Base-by-base conservation (phyloP, 2,113 vertebrate species). In the Clinocottus analis region DNA sequence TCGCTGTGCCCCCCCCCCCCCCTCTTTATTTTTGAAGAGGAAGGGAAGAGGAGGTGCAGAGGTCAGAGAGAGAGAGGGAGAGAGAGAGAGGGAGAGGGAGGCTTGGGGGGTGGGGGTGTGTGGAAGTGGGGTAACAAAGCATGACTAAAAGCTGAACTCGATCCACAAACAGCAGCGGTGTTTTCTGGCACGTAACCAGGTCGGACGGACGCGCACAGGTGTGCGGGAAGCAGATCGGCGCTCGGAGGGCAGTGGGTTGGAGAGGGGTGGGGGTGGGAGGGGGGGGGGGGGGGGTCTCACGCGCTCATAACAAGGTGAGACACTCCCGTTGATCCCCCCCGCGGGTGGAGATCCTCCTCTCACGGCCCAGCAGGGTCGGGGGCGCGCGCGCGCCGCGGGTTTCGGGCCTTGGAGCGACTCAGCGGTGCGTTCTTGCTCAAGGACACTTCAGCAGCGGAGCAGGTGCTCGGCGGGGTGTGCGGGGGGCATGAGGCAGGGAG, bases 101-200 rank as follows among this genome's bases (percentile, higher is more conserved):
- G 76, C 41, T 65, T 41, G 51, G 51, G 51, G 71, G 39, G 72
- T 62, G 60, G 53, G 64, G 62, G 75, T 19, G 58, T 62, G 68
- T 49, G 75, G 47, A 61, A 58, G 80, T 47, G 70, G 37, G 37
- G 74, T 88, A 86, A 89, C 91, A 91, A 90, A 91, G 87, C 89
- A 90, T 88, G 88, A 90, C 89, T 84, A 90, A 92, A 92, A 90
- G 86, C 87, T 91, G 88, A 93, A 93, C 90, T 90, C 92, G 88
- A 93, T 88, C 76, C 71, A 78, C 80, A 80, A 85, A 80, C 85
- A 75, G 37, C 74, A 55, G 37, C 56, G 67, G 62, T 77, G 74
- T 72, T 65, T 53, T 80, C 51, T 66, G 41, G 67, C 59, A 16
- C 75, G 23, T 80, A 89, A 87, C 63, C 16, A 35, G 55, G 78